Evolutionary conservation across 2,797 vertebrate species (phyloP), one percentile per base, ranked within the genome.

Genomic region (Ateles fusciceps): DNA sequence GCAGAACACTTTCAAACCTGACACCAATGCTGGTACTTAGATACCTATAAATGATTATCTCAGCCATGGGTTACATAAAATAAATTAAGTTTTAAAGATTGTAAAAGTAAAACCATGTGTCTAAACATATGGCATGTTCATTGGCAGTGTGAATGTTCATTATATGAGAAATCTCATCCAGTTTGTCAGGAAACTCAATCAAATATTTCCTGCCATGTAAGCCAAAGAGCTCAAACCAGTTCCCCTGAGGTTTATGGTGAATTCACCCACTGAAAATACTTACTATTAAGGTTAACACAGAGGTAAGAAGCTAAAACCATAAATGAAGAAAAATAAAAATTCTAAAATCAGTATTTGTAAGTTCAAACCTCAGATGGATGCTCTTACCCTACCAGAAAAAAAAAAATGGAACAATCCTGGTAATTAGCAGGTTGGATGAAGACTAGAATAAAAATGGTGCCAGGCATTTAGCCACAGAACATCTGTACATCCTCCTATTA

Each of bases 51-150:
- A 94, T 72, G 46, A 97, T 95, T 94, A 95, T 86, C 81, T 97
- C 81, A 95, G 92, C 96, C 78, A 91, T 39, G 33, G 85, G 88
- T 85, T 95, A 78, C 68, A 91, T 91, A 94, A 97, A 97, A 96
- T 91, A 96, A 97, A 97, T 97, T 95, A 96, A 92, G n/a, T 86
- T 97, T 97, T 97, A 98, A 97, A 98, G 85, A 96, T 91, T 85
- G 96, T 89, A 95, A 97, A 97, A 97, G 93, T 93, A 92, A 85
- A 97, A 94, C 28, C 85, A 94, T 96, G 94, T 97, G 88, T 97
- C 95, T 95, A 96, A 95, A 92, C 96, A 97, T 96, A 97, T 96
- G 96, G 92, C 88, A 86, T 91, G 44, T 86, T 96, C 85, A 92
- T 84, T 96, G 95, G 46, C 88, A 97, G 26, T 83, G 59, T 72